Base-by-base conservation (phyloP, 2,888 invertebrate genomes). In the Leptinotarsa tumamoca region DNA sequence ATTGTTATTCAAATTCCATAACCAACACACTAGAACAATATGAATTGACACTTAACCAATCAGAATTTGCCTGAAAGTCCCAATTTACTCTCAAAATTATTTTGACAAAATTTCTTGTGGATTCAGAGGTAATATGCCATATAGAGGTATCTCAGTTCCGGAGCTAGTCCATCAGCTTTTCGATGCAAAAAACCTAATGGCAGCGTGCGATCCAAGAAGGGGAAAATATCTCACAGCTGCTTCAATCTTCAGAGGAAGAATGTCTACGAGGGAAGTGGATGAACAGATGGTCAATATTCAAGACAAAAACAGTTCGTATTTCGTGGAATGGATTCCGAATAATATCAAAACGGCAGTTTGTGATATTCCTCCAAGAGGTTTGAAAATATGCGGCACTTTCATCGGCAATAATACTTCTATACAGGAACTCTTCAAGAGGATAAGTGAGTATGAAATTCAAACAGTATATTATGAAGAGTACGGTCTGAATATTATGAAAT, bases 181-280 rank as follows among this genome's bases (percentile, higher is more conserved):
- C 89, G 95, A 95, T 84, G 94, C 95, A 1, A 93, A 93, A 87
- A 96, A 95, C 89, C 94, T 96, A 94, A 96, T 96, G 95, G 94
- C 95, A 73, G 96, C 96, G 49, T 95, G 95, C 86, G 95, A 96
- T 90, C 95, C 96, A 5, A 90, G 95, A 68, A 94, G 93, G 86
- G 95, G 95, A 23, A 85, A 83, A 75, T 96, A 96, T 89, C 90
- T 96, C 75, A 96, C 96, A 0, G 95, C 94, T 18, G 95, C 96
- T 52, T 94, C 94, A 83, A 95, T 96, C 85, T 94, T 94, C 89
- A 87, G 94, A 86, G 96, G 96, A 68, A 87, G 91, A 82, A 94
- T 92, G 90, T 92, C 91, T 4, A 92, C 91, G 86, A 91, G 90
- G 82, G 91, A 92, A 85, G 91, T 92, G 15, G 89, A 91, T 78